These are phyloP conservation scores for Cerceris ruficornis DNA, from an alignment of 2,888 invertebrate species.

Conservation along the genomic window DNA sequence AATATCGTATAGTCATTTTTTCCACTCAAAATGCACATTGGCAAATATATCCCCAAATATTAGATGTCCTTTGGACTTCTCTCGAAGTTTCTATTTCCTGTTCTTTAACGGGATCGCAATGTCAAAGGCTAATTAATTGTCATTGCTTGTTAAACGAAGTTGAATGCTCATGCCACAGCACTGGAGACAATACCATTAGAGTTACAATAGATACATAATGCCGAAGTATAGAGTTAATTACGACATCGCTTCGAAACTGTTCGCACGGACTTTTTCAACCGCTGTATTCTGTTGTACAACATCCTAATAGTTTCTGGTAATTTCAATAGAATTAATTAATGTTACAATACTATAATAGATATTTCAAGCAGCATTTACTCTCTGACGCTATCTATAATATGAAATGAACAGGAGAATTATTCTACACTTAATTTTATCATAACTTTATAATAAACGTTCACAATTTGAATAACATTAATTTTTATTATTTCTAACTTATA, in stretches of 20 bases:
- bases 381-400: too few relatives aligned
- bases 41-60: too few relatives aligned
- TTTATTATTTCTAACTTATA: too few relatives aligned
- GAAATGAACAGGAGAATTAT: too few relatives aligned
- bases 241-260: neutral
- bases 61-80: too few relatives aligned
- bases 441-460: too few relatives aligned
- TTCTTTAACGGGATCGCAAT: neutral
- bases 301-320: neutral
- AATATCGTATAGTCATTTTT: too few relatives aligned
- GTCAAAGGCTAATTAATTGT: neutral
- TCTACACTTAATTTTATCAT: too few relatives aligned
- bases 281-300: neutral
- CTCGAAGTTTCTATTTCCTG: neutral
- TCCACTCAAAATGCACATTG: too few relatives aligned
- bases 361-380: neutral
- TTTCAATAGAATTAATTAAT: neutral
- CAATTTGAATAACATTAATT: too few relatives aligned
- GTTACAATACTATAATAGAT: neutral
- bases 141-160: neutral
- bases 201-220: neutral
- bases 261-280: neutral
- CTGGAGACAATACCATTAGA: neutral
- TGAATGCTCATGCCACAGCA: neutral
- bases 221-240: conserved; percentile 13